These are phyloP conservation scores for Drosophila subquinaria DNA, from an alignment of 2,888 invertebrate genomes.

Conservation along the genomic window DNA sequence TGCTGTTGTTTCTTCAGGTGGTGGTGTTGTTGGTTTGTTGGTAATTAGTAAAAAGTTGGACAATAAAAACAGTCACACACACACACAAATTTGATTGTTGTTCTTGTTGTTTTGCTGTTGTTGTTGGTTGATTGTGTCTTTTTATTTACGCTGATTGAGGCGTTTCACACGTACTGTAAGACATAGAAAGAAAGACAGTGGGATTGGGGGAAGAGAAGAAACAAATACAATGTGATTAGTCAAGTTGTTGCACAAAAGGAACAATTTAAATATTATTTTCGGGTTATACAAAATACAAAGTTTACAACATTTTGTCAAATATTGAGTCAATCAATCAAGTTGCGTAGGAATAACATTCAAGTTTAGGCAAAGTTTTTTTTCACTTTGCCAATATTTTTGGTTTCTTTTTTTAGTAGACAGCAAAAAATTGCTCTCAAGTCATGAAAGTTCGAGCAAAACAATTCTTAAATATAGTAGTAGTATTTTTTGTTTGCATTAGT, in stretches of 20 bases:
- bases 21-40: constrained; percentile 49
- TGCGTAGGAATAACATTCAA: constrained; percentile 65
- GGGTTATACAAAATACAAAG: constrained; percentile 54
- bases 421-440: constrained; percentile 41
- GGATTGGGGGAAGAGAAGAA: constrained; percentile 43
- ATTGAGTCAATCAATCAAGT: constrained; percentile 53
- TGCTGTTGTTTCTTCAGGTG: constrained; percentile 45
- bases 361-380: constrained; percentile 26
- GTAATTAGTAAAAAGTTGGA: constrained; percentile 64
- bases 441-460: constrained; percentile 43
- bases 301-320: constrained; percentile 48
- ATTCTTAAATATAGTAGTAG: constrained; percentile 35
- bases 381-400: constrained; percentile 11
- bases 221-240: constrained; percentile 73
- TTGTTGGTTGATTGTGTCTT: constrained; percentile 63
- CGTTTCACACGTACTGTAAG: constrained; percentile 96
- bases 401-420: constrained; percentile 41
- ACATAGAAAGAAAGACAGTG: constrained; percentile 70
- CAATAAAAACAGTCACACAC: constrained; percentile 58
- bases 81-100: constrained; percentile 55
- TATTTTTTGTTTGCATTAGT: constrained; percentile 26
- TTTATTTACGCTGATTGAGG: constrained; percentile 90
- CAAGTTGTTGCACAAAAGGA: constrained; percentile 49
- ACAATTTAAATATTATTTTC: constrained; percentile 22
- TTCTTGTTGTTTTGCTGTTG: constrained; percentile 55